A percentile compares a stretch with the other conserved stretches of the same genome.
Evolutionary conservation across 2,113 vertebrate species (phyloP).

Genomic region (Regulus satrapa): DNA sequence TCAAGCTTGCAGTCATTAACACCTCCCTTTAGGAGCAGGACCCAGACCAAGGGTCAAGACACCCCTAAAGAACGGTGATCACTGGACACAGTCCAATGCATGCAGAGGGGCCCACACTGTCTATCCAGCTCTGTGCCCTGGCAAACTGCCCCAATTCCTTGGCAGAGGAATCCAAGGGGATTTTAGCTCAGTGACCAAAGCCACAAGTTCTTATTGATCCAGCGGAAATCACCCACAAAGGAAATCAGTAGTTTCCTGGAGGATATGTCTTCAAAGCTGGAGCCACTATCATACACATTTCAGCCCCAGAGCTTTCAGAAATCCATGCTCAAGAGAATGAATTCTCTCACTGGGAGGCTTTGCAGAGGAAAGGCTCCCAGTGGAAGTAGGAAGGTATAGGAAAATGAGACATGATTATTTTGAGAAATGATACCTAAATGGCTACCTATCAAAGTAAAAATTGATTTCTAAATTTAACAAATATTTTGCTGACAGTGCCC

Average conservation of each 20-base stretch:
- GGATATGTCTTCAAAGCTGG: background rate
- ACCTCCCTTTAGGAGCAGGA: background rate
- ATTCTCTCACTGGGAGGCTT: background rate
- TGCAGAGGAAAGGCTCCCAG: background rate
- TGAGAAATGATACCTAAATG: background rate
- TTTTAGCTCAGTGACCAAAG: background rate
- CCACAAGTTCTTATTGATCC: background rate
- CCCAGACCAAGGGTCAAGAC: background rate
- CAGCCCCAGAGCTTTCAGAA: background rate
- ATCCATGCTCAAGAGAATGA: background rate
- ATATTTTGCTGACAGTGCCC: background rate
- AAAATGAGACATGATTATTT: background rate
- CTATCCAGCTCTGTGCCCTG: background rate
- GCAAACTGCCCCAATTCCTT: background rate
- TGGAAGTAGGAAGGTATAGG: background rate
- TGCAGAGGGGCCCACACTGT: background rate
- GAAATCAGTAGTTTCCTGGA: background rate
- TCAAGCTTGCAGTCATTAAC: background rate
- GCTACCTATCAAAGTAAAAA: too few relatives aligned
- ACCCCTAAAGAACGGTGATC: background rate
- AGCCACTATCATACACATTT: background rate
- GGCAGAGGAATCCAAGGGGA: background rate
- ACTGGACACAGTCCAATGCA: background rate
- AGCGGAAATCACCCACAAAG: background rate
- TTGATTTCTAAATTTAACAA: background rate